These are phyloP conservation scores for Anodontia alba DNA, from an alignment of 2,888 invertebrate genomes.

Conservation along the genomic window DNA sequence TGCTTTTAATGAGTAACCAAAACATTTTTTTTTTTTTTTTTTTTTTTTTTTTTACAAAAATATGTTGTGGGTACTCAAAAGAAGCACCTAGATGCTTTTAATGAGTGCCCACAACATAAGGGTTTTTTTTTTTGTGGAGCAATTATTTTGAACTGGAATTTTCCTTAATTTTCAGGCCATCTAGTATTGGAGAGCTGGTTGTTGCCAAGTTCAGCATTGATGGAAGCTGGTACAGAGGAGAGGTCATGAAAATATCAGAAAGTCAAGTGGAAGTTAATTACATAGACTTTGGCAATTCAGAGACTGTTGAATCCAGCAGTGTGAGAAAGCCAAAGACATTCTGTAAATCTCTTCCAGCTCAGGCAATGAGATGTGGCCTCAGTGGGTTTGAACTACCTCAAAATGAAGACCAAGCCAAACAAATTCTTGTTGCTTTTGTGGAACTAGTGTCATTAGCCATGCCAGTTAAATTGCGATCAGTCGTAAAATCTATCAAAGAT, in stretches of 20 bases:
- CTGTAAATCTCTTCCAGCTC: conserved; percentile 61
- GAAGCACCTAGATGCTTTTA: too few relatives aligned
- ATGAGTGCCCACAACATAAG: too few relatives aligned
- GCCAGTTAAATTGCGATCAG: conserved; percentile 24
- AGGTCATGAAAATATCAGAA: conserved; percentile 51
- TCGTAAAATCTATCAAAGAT: conserved; percentile 34
- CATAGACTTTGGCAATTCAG: conserved; percentile 80
- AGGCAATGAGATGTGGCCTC: conserved; percentile 71
- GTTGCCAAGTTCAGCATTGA: conserved; percentile 61
- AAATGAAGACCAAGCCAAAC: not conserved
- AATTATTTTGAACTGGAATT: too few relatives aligned
- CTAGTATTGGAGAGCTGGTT: conserved; percentile 62
- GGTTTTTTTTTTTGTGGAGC: too few relatives aligned
- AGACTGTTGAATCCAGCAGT: conserved; percentile 44
- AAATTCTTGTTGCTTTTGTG: not conserved
- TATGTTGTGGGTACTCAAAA: too few relatives aligned
- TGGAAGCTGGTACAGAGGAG: conserved; percentile 71
- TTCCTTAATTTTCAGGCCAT: conserved; percentile 34
- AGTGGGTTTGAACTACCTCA: conserved; percentile 43
- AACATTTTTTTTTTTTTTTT: too few relatives aligned
- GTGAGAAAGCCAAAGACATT: conserved; percentile 59
- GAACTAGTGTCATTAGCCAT: not conserved
- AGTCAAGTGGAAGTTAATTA: conserved; percentile 62
- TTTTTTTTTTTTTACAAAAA: too few relatives aligned
- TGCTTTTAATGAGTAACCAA: too few relatives aligned